Conservation (phyloP, 1,140 invertebrate species). For the Teleogryllus occipitalis region DNA sequence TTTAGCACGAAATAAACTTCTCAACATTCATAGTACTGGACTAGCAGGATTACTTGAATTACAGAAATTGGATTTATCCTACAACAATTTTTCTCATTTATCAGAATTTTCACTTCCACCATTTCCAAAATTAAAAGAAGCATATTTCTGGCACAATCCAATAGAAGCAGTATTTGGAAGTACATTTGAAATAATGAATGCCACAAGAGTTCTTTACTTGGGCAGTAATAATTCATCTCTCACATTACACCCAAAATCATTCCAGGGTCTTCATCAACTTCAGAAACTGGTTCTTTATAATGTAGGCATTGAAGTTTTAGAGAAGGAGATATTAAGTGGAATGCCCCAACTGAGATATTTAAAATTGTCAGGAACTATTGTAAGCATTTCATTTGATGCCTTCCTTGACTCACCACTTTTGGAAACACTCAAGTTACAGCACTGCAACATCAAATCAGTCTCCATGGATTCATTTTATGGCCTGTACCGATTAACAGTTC, state of each 20-base stretch:
- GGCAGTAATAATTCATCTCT: conserved; percentile 44
- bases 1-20: conserved; percentile 50
- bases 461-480: conserved; percentile 62
- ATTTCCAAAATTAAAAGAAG: conserved; percentile 49
- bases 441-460: conserved; percentile 51
- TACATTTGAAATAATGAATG: conserved; percentile 63
- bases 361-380: conserved; percentile 46
- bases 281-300: conserved; percentile 46
- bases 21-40: conserved; percentile 53
- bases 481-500: conserved; percentile 43
- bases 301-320: conserved; percentile 44
- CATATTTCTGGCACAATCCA: conserved; percentile 58
- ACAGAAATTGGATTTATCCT: conserved; percentile 52
- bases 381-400: conserved; percentile 54
- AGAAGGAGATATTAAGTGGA: conserved; percentile 51
- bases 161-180: conserved; percentile 55
- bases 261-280: conserved; percentile 48
- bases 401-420: conserved; percentile 51
- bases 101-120: conserved; percentile 61
- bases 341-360: conserved; percentile 45
- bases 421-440: conserved; percentile 47
- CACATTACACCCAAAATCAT: conserved; percentile 50
- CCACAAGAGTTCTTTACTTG: conserved; percentile 49
- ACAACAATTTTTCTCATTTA: conserved; percentile 56
- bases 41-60: conserved; percentile 55